Conservation (phyloP, 2,888 invertebrate species). For the Phoenoteleia sp. region DNA sequence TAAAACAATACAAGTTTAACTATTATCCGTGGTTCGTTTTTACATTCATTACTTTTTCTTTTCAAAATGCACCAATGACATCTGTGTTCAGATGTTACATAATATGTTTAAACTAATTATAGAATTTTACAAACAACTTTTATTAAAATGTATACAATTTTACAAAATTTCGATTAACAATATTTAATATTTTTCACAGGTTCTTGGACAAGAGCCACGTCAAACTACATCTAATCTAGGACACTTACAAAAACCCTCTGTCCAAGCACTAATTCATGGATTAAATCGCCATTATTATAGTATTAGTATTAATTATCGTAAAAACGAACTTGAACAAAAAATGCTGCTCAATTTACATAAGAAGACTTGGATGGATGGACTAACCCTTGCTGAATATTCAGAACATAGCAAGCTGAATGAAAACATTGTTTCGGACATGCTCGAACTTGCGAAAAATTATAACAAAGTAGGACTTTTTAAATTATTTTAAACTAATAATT, state of each 20-base stretch:
- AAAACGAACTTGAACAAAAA: slow-evolving; percentile 99
- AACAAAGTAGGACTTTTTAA: slow-evolving; percentile 91
- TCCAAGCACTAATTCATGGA: slow-evolving; percentile 99
- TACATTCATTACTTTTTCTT: no score
- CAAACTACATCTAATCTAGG: slow-evolving; percentile 99
- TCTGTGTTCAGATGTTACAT: no score
- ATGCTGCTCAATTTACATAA: slow-evolving; percentile 99
- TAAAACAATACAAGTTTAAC: no score
- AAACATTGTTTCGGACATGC: slow-evolving; percentile 97
- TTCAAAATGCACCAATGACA: no score
- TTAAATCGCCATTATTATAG: slow-evolving; percentile 99
- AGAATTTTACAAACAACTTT: no score
- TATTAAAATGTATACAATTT: no score
- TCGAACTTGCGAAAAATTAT: slow-evolving; percentile 99
- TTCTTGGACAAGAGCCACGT: slow-evolving; percentile 98
- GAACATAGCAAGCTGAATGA: slow-evolving; percentile 98
- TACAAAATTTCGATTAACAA: no score
- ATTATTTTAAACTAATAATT: no score
- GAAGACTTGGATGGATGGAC: slow-evolving; percentile 99
- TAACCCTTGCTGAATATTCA: slow-evolving; percentile 96
- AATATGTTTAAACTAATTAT: no score
- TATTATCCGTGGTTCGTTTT: no score
- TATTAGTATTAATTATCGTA: slow-evolving; percentile 99
- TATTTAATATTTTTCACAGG: slow-evolving; percentile 77
- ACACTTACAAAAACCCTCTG: slow-evolving; percentile 99